Percentiles rank a stretch among this genome's conserved stretches.
phyloP scores from a whole-genome alignment of 2,113 vertebrate species.

The Edolisoma coerulescens region DNA sequence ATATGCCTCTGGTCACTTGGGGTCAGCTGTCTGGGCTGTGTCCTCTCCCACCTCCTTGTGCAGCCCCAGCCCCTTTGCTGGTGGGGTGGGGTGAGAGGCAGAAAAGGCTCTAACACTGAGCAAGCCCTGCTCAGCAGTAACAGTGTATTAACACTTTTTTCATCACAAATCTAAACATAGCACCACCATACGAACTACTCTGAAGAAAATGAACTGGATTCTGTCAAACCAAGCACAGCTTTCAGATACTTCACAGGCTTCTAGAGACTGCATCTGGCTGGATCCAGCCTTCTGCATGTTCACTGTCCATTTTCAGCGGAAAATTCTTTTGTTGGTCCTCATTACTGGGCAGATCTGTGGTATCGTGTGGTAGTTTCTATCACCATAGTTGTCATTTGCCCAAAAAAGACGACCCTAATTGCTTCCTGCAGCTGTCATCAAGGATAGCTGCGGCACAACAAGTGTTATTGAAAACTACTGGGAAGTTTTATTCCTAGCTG shows the following conservation, averaged over 20 bases:
- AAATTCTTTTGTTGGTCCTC: background rate
- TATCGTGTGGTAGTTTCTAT: background rate
- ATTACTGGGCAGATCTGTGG: background rate
- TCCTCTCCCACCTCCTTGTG: background rate
- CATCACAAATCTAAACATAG: background rate
- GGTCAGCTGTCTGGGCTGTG: background rate
- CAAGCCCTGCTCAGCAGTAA: background rate
- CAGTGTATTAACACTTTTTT: accelerated
- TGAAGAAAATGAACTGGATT: background rate
- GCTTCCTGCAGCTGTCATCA: background rate
- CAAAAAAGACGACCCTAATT: background rate
- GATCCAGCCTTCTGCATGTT: background rate
- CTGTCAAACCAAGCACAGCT: background rate
- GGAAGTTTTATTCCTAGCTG: background rate
- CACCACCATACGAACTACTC: accelerated
- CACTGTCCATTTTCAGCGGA: background rate
- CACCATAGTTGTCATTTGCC: background rate
- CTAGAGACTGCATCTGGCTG: background rate
- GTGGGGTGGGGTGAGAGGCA: background rate
- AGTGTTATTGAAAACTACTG: background rate
- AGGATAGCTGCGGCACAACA: background rate
- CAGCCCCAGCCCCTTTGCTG: accelerated
- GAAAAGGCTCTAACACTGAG: background rate
- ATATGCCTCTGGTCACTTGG: no score
- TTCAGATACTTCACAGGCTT: background rate